A percentile compares a stretch with the other conserved stretches of the same genome.
Evolutionary conservation across 2,888 invertebrate genomes (phyloP).

Genomic region (Uropetala carovei): DNA sequence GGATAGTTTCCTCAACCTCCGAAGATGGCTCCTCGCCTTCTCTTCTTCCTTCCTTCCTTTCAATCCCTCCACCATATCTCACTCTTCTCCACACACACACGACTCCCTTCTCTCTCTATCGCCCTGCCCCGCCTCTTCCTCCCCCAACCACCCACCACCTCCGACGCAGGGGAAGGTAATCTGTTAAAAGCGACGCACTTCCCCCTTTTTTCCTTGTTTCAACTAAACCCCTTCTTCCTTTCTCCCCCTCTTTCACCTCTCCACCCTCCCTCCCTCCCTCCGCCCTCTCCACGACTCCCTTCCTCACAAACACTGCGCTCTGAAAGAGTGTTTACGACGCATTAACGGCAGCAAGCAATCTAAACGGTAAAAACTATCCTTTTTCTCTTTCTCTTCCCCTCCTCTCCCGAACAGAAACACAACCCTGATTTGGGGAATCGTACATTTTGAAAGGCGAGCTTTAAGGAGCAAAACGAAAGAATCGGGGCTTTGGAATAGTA

Average conservation of each 20-base stretch:
- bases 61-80: not conserved
- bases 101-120: constrained; percentile 11
- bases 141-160: not conserved
- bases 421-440: not conserved
- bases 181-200: constrained; percentile 57
- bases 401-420: constrained; percentile 2
- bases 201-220: constrained; percentile 44
- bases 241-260: not conserved
- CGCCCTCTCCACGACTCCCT: not conserved
- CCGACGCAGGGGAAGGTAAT: constrained; percentile 42
- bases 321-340: constrained; percentile 59
- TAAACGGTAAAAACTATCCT: constrained; percentile 54
- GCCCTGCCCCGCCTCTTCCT: not conserved
- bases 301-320: constrained; percentile 15
- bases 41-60: not conserved
- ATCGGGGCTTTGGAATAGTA: not conserved
- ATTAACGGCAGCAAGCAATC: constrained; percentile 56
- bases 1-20: not conserved
- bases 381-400: not conserved
- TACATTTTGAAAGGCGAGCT: not conserved
- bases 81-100: not conserved
- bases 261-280: not conserved
- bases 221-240: not conserved
- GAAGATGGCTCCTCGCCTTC: not conserved
- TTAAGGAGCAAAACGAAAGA: not conserved